Conservation (phyloP, 1,140 invertebrate species). For the Trachymyrmex cornetzi region DNA sequence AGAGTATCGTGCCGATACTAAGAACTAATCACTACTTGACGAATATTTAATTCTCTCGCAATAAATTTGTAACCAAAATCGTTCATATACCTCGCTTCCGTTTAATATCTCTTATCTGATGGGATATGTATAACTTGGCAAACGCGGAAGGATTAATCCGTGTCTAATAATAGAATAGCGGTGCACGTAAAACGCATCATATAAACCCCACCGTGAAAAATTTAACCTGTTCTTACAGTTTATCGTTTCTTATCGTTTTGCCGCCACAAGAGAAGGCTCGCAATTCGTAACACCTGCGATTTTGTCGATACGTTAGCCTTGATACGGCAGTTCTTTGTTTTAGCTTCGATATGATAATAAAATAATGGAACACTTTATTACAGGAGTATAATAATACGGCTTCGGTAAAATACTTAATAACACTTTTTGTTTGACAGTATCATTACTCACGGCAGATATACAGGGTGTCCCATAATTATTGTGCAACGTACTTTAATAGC, state of each 20-base stretch:
- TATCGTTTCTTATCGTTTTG: constrained; percentile 34
- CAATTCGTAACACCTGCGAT: constrained; percentile 46
- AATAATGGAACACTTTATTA: constrained; percentile 26
- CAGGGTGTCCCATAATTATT: background rate
- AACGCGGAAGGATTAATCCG: constrained; percentile 56
- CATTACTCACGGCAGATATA: constrained; percentile 38
- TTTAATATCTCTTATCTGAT: background rate
- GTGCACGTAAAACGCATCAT: background rate
- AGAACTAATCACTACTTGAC: background rate
- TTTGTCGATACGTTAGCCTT: constrained; percentile 17
- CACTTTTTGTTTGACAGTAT: constrained; percentile 44
- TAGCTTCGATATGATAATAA: constrained; percentile 1
- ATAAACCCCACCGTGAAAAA: constrained; percentile 39
- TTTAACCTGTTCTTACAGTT: constrained; percentile 33
- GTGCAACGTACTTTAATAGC: background rate
- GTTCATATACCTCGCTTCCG: no score
- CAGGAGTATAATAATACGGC: background rate
- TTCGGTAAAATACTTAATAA: constrained; percentile 7
- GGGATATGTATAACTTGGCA: constrained; percentile 1
- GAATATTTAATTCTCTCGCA: background rate
- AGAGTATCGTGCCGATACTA: background rate
- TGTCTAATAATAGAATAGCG: constrained; percentile 22
- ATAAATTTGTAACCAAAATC: background rate
- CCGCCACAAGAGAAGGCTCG: background rate
- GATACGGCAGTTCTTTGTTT: constrained; percentile 51